Percentiles rank a stretch among this genome's conserved stretches.
These are phyloP conservation scores for Ricordea florida DNA, from an alignment of 92 coral and sea anemone species.

Conservation along the genomic window DNA sequence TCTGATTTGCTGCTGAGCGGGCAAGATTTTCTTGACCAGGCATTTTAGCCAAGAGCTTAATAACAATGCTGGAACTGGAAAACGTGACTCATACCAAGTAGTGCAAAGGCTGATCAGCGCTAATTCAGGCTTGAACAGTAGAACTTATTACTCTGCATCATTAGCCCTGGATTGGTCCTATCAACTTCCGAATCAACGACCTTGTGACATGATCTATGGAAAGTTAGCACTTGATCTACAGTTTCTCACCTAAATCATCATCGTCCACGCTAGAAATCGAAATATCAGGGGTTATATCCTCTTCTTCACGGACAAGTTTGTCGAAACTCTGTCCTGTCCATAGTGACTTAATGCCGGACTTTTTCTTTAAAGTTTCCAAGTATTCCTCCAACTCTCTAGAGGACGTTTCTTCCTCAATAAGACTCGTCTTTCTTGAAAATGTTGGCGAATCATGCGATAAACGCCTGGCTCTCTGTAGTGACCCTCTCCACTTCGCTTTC, in stretches of 20 bases:
- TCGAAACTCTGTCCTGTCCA: slow-evolving; percentile 89
- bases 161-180: no score
- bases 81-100: no score
- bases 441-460: slow-evolving; percentile 60
- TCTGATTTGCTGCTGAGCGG: no score
- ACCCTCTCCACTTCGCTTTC: slow-evolving; percentile 77
- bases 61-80: no score
- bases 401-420: slow-evolving; percentile 76
- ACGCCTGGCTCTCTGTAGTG: slow-evolving; percentile 80
- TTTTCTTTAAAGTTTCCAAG: slow-evolving; percentile 77
- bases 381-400: slow-evolving; percentile 85
- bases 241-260: slow-evolving; percentile 47
- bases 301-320: slow-evolving; percentile 73
- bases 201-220: no score
- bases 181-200: no score
- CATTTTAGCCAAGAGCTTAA: no score
- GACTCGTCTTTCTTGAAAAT: slow-evolving; percentile 50
- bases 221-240: no score
- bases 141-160: no score
- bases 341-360: slow-evolving; percentile 82
- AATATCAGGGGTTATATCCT: slow-evolving; percentile 94
- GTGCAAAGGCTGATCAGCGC: no score
- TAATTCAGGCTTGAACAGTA: no score
- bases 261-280: slow-evolving; percentile 84
- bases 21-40: no score